phyloP scores from a whole-genome alignment of 2,888 invertebrate species.

The Hipparchia sbordonii region DNA sequence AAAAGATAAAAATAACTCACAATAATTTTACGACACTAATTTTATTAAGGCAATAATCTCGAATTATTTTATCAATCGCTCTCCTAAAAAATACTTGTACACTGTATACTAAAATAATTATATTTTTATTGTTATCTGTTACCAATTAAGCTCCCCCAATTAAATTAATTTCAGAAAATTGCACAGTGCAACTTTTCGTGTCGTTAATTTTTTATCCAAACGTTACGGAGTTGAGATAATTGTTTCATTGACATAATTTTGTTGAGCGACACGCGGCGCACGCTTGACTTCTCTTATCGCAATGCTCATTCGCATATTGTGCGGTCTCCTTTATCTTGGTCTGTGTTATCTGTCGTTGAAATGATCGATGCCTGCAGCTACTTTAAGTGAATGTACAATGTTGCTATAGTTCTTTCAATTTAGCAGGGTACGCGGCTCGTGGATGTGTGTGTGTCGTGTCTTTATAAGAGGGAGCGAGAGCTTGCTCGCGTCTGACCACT shows the following conservation, averaged over 20 bases:
- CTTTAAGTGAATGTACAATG: slow-evolving; percentile 1
- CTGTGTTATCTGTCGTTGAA: slow-evolving; percentile 13
- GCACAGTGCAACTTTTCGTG: slow-evolving; percentile 32
- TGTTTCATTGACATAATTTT: slow-evolving; percentile 40
- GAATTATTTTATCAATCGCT: not conserved
- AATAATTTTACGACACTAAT: not conserved
- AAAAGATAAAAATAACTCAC: not conserved
- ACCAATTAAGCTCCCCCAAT: slow-evolving; percentile 33
- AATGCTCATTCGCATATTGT: slow-evolving; percentile 12
- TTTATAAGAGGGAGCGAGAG: too few species aligned
- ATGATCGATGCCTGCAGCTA: slow-evolving; percentile 12
- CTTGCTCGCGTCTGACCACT: too few species aligned
- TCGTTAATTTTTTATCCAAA: slow-evolving; percentile 42
- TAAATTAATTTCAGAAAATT: slow-evolving; percentile 39
- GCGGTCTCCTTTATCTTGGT: slow-evolving; percentile 17
- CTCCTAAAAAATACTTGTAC: not conserved
- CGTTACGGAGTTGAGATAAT: slow-evolving; percentile 37
- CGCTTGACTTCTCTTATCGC: slow-evolving; percentile 15
- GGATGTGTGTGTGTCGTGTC: too few species aligned
- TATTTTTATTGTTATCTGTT: slow-evolving; percentile 20
- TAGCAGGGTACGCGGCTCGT: too few species aligned
- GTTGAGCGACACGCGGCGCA: slow-evolving; percentile 25
- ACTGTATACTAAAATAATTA: not conserved
- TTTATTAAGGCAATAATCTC: not conserved
- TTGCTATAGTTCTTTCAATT: too few species aligned